Evolutionary conservation across 1,140 invertebrate genomes (phyloP), one percentile per base, ranked within the genome.

Genomic region (Alviniconcha marisindica): DNA sequence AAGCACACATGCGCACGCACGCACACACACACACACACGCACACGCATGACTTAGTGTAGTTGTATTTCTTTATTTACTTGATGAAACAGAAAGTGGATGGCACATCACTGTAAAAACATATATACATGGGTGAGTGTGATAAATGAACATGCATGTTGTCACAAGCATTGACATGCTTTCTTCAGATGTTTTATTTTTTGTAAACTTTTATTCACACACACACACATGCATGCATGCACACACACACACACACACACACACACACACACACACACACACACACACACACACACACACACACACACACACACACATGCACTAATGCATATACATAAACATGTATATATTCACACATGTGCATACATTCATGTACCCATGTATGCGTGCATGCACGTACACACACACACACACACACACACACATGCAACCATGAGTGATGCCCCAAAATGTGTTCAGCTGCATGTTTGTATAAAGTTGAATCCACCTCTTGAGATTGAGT

Each of bases 341-440:
- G 36, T n/a, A 12, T n/a, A 60, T 60, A 24, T n/a, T 24, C 7
- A 60, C 24, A 7, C 24, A 60, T n/a, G 28, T n/a, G 28, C 56
- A 60, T 15, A 33, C 14, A 73, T 28, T 24, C 69, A 7, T 28
- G 28, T 36, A 15, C 69, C 28, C 24, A 36, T 28, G 12, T 28
- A 69, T n/a, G n/a, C 24, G 28, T 69, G n/a, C 63, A 69, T 21
- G 21, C 48, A 51, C 48, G 21, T 51, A 60, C 56, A 60, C 56
- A 60, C 56, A 60, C 56, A 60, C 56, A 60, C 56, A 60, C 56
- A 60, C 56, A 60, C 56, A 60, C n/a, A 60, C 56, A 60, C 56
- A 60, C n/a, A 60, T n/a, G 28, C 4, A 5, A 18, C 21, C 56
- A 60, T 2, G 2, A 18, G 28, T 24, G 28, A 0, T 1, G 21